These are phyloP conservation scores for Atta cephalotes DNA, from an alignment of 1,140 invertebrate genomes.

Conservation along the genomic window DNA sequence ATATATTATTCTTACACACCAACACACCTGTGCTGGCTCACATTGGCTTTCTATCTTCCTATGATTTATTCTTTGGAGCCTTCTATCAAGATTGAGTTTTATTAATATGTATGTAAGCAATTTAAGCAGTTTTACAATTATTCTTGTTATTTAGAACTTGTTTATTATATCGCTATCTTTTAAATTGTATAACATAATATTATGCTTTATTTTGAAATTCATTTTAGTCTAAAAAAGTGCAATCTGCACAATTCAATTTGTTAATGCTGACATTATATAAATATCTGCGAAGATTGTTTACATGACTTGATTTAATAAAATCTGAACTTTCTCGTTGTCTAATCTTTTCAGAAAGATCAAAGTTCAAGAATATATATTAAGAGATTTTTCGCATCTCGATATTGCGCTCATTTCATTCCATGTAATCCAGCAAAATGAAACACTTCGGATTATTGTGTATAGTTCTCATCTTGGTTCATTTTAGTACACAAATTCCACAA, in stretches of 20 bases:
- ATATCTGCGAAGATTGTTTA: background rate
- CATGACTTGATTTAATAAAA: background rate
- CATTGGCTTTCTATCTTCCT: too few relatives aligned
- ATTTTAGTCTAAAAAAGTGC: background rate
- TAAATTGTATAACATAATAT: background rate
- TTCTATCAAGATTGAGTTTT: too few relatives aligned
- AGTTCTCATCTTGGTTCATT: background rate
- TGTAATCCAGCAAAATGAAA: slow-evolving; percentile 16
- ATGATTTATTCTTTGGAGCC: too few relatives aligned
- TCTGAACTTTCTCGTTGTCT: background rate
- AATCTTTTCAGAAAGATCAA: background rate
- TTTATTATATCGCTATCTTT: background rate
- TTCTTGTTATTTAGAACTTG: background rate
- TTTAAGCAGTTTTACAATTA: background rate
- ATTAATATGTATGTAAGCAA: too few relatives aligned
- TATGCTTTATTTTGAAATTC: background rate
- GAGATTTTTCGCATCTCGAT: background rate
- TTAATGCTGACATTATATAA: too few relatives aligned
- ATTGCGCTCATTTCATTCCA: background rate
- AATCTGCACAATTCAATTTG: too few relatives aligned
- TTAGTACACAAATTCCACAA: background rate
- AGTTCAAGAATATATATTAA: background rate
- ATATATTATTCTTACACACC: too few relatives aligned
- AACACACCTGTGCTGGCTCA: too few relatives aligned
- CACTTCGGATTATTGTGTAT: background rate